Evolutionary conservation across 2,888 invertebrate genomes (phyloP), one percentile per base, ranked within the genome.

Genomic region (Drosophila barbarae): DNA sequence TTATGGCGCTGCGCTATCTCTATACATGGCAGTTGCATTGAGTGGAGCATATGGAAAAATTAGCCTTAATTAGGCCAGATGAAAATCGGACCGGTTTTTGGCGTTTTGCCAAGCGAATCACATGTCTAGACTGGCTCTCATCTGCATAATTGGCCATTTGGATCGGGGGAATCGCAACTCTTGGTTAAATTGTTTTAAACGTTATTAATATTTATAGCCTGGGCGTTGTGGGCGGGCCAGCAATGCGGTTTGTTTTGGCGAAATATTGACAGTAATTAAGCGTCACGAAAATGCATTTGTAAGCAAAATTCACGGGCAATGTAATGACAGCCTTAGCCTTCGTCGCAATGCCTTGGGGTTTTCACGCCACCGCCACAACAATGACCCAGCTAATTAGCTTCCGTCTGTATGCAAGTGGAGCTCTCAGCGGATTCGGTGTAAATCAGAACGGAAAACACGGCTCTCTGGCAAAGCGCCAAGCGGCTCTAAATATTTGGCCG

Each of bases 161-260:
- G 36, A 51, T 63, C 47, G 28, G 53, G 57, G 57, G 47, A 51
- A 44, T 73, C 52, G 46, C 47, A 42, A 59, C 51, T 66, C 63
- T 65, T 74, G 74, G 63, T 57, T 68, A 55, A 72, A 67, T 69
- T 60, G 56, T 57, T 52, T 51, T 56, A 46, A 68, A 41, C 49
- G 54, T 44, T 54, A 77, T 84, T 73, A 85, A 79, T 84, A 85
- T 84, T 85, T 74, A 84, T 70, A 8, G 61, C 42, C 38, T 32
- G 15, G 46, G 39, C 13, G 41, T n/a, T 38, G 63, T 68, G 61
- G 72, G 74, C 59, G 71, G 71, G 53, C 36, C 67, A 36, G 44
- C 13, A 49, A 59, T 36, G 60, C 39, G 54, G 38, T 58, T 69
- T 58, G 58, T 53, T 65, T 69, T 76, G 63, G 51, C 79, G 67